Evolutionary conservation across 2,113 vertebrate genomes (phyloP).

Genomic region (Lagenorhynchus albirostris): DNA sequence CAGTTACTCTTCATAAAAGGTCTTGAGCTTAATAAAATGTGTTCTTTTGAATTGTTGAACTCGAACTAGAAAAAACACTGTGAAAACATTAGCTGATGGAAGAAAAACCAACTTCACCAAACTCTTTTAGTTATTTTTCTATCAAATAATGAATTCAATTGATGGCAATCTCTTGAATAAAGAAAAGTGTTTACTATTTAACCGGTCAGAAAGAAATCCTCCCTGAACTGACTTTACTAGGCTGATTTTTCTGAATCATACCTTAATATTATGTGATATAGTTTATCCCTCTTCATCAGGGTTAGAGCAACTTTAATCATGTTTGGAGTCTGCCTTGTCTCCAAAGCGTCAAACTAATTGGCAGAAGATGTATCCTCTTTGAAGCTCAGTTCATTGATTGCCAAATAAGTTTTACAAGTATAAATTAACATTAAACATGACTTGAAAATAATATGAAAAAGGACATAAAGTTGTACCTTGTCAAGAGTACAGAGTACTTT

Average conservation of each 20-base stretch:
- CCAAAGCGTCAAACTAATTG: background rate
- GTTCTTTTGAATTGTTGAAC: background rate
- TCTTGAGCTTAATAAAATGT: background rate
- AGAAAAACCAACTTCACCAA: background rate
- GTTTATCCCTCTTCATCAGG: background rate
- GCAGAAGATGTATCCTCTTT: background rate
- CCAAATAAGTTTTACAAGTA: background rate
- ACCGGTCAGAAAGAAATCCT: background rate
- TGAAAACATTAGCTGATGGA: background rate
- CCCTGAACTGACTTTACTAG: background rate
- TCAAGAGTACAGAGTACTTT: background rate
- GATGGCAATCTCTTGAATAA: background rate
- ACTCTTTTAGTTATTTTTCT: background rate
- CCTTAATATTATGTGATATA: background rate
- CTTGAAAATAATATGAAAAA: background rate
- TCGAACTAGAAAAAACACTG: background rate
- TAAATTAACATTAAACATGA: background rate
- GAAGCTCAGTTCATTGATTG: background rate
- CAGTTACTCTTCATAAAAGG: slow-evolving; percentile 28
- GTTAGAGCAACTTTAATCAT: background rate
- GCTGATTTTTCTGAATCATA: background rate
- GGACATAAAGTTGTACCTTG: background rate
- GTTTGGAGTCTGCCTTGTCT: background rate
- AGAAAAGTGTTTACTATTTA: background rate
- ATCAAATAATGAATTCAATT: background rate